phyloP scores from a whole-genome alignment of 92 coral and sea anemone genomes.

The Desmophyllum pertusum region DNA sequence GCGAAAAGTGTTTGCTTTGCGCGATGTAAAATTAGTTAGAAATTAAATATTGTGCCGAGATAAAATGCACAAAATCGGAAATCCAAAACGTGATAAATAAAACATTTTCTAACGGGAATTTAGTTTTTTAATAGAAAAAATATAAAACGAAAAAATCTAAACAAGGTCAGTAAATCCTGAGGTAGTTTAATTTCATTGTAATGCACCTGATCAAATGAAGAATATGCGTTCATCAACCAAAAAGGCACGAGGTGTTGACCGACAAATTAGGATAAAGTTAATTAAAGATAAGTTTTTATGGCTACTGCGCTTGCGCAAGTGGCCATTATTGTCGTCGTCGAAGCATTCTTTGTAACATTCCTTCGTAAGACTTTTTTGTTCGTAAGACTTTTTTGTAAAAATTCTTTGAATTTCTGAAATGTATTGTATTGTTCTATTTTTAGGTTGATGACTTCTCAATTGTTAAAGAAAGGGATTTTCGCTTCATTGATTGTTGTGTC shows the following conservation, averaged over 20 bases:
- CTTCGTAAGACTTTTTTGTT: too few relatives aligned
- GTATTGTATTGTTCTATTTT: too few relatives aligned
- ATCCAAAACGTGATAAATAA: too few relatives aligned
- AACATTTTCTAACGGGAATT: not conserved
- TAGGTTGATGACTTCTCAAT: too few relatives aligned
- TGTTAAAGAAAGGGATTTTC: too few relatives aligned
- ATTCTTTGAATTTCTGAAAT: too few relatives aligned
- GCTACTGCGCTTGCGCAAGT: too few relatives aligned
- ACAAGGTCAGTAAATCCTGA: not conserved
- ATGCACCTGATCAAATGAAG: not conserved
- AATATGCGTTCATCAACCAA: not conserved
- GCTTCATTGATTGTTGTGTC: too few relatives aligned
- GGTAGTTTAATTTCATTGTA: not conserved
- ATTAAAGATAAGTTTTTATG: not conserved
- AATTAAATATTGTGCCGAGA: not conserved
- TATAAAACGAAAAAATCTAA: not conserved
- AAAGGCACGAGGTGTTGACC: not conserved
- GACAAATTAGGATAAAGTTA: not conserved
- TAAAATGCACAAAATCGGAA: not conserved
- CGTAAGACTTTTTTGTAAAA: too few relatives aligned
- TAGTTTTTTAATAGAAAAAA: not conserved
- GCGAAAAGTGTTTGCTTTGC: constrained; percentile 7
- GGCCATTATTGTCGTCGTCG: too few relatives aligned
- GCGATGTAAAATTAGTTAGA: not conserved
- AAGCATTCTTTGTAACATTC: too few relatives aligned